A percentile compares a stretch with the other conserved stretches of the same genome.
Evolutionary conservation across 2,113 vertebrate genomes (phyloP).

Genomic region (Neolamprologus longior): DNA sequence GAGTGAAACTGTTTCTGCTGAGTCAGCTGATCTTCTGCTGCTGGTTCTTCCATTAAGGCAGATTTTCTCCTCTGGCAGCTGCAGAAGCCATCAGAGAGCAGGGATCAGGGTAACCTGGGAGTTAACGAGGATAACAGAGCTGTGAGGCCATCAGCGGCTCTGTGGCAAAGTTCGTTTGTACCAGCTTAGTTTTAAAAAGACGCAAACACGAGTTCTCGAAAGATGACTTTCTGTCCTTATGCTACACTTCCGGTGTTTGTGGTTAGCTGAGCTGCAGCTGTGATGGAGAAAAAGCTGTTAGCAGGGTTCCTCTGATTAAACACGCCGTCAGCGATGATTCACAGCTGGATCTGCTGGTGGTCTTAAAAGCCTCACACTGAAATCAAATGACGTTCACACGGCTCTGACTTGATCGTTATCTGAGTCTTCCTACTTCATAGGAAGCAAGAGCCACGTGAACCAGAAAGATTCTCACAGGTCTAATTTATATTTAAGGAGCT

Average conservation of each 20-base stretch:
- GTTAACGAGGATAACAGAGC: background rate
- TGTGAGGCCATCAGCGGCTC: background rate
- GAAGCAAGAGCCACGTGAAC: background rate
- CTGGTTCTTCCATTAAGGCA: background rate
- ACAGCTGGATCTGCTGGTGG: background rate
- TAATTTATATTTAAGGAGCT: background rate
- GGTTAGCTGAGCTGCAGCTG: background rate
- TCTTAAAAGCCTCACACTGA: background rate
- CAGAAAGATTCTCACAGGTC: background rate
- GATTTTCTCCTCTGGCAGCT: background rate
- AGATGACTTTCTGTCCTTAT: background rate
- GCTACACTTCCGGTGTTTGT: background rate
- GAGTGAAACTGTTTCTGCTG: background rate
- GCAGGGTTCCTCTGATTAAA: background rate
- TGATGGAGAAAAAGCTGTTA: background rate
- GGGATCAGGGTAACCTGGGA: background rate
- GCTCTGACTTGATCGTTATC: background rate
- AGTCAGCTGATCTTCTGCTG: background rate
- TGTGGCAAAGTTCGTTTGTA: background rate
- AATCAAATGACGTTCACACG: background rate
- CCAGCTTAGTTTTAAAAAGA: background rate
- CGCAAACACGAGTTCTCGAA: background rate
- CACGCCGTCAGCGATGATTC: background rate
- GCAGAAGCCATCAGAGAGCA: background rate
- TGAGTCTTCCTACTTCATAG: background rate